A percentile compares a stretch with the other conserved stretches of the same genome.
Conservation (phyloP, 64 coral and sea anemone genomes). For the Montipora foliosa region DNA sequence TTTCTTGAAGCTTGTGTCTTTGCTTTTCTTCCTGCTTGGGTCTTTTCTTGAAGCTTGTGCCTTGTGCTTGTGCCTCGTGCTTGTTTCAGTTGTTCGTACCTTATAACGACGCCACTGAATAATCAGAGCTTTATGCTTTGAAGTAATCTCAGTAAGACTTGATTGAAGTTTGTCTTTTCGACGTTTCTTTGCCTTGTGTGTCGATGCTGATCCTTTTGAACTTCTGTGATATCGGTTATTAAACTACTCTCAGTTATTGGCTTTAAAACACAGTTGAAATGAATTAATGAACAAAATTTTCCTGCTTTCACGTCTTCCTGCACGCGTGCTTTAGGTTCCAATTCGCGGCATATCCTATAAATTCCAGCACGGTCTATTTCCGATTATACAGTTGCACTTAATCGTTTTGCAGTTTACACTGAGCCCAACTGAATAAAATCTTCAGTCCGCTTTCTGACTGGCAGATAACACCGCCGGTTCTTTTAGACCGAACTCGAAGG, state of each 20-base stretch:
- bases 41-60: slow-evolving; percentile 38
- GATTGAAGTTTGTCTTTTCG: background rate
- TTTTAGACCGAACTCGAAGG: too few relatives aligned
- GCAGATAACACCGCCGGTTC: too few relatives aligned
- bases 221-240: too few relatives aligned
- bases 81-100: too few relatives aligned
- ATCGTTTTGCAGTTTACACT: too few relatives aligned
- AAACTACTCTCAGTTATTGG: background rate
- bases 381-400: background rate
- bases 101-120: too few relatives aligned
- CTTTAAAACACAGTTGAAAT: background rate
- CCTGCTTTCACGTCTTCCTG: slow-evolving; percentile 1
- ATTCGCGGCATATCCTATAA: background rate
- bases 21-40: background rate
- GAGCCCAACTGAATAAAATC: too few relatives aligned
- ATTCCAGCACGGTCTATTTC: background rate
- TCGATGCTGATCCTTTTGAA: background rate
- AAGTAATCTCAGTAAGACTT: background rate
- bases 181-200: background rate
- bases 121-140: background rate
- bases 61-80: slow-evolving; percentile 1
- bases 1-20: slow-evolving; percentile 11
- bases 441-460: too few relatives aligned
- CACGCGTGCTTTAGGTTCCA: background rate
- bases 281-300: background rate